Evolutionary conservation across 2,797 vertebrate genomes (phyloP), one percentile per base, ranked within the genome.

Genomic region (Delichon dasypus): DNA sequence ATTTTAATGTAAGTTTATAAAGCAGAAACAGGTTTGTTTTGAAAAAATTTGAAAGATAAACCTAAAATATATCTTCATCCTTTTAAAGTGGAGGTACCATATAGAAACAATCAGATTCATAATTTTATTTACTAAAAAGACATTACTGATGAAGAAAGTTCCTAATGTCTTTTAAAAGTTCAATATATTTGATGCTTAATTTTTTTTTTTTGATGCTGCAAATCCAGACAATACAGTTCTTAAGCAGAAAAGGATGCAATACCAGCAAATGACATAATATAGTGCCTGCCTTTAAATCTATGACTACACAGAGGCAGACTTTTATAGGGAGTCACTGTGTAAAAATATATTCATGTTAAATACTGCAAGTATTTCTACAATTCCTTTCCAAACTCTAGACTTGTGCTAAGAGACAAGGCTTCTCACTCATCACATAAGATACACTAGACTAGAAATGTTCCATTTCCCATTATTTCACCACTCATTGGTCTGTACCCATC

Each of bases 401-500:
- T 16, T 75, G 5, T 60, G 20, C 17, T 25, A 23, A 76, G 65
- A 51, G 18, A 61, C 18, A 65, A 70, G 10, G 5, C 29, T 76
- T 74, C 26, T 70, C 11, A 17, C 15, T 58, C 16, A 34, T 54
- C 17, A 23, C 11, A 4, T 23, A 22, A 40, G 2, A 42, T 17
- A n/a, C 6, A 15, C 2, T 53, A 38, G 11, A 40, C 27, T 17
- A 74, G 47, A 85, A 80, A 42, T 5, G 5, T 5, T 71, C 11
- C 5, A 78, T 70, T 81, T 29, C 30, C 75, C 5, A 4, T 45
- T 58, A 58, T n/a, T 92, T 85, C 30, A 22, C 14, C 14, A 26
- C 19, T 51, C 34, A 55, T 16, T 53, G 3, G 0, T 38, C 22
- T 1, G 3, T 34, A 51, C 13, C 7, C 2, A 5, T 72, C 36